Conservation (phyloP, 2,888 invertebrate genomes). For the Plebejus argus region DNA sequence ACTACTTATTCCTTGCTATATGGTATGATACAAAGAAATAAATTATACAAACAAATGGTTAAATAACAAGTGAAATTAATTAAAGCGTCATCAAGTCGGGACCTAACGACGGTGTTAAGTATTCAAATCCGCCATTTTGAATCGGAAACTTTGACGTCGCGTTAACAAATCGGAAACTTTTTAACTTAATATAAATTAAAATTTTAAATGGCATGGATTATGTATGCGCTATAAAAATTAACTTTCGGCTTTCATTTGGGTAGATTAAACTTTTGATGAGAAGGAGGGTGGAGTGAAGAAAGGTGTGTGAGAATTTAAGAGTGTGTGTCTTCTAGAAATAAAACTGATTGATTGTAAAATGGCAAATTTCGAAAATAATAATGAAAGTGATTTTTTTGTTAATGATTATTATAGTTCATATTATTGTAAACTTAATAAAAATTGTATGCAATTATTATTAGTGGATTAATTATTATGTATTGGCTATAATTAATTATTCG, state of each 20-base stretch:
- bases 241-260: slow-evolving; percentile 21
- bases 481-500: no score
- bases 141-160: slow-evolving; percentile 44
- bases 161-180: slow-evolving; percentile 47
- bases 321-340: no score
- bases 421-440: neutral
- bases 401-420: no score
- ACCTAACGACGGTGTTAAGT: slow-evolving; percentile 9
- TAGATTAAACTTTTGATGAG: slow-evolving; percentile 9
- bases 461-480: no score
- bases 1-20: no score
- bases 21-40: neutral
- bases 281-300: neutral
- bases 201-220: slow-evolving; percentile 39
- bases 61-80: neutral
- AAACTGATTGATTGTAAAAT: no score
- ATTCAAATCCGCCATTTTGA: slow-evolving; percentile 45
- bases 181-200: slow-evolving; percentile 46
- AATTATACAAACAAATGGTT: neutral
- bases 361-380: no score
- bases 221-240: slow-evolving; percentile 28
- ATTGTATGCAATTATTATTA: no score
- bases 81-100: neutral
- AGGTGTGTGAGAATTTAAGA: no score
- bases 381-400: no score